Evolutionary conservation across 1,140 invertebrate genomes (phyloP), one percentile per base, ranked within the genome.

Genomic region (Anthonomus grandis): DNA sequence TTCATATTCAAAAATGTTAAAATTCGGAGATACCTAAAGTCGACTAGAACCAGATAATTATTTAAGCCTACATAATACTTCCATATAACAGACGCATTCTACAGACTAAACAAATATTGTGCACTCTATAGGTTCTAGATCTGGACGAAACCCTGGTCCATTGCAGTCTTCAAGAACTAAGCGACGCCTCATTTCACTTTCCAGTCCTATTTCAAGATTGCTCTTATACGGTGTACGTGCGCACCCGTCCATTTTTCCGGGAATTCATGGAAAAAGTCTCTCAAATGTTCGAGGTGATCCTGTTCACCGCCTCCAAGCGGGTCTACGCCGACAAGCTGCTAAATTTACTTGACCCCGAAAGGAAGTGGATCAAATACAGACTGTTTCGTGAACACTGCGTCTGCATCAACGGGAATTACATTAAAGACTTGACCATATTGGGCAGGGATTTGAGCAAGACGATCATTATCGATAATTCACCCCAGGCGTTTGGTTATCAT

Each of bases 321-420:
- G 91, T 97, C 18, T 98, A 98, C 71, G 95, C 95, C 0, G 93
- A 97, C 74, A 93, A 96, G 70, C 79, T 98, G 22, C 81, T 97
- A 67, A 95, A 98, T 78, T 75, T 97, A 10, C 76, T 98, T 12
- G 95, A 98, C 77, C 93, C 95, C 0, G 81, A 89, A 8, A 79
- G 93, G 39, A 86, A 87, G 62, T 86, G 91, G 75, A 96, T 97
- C 55, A 95, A 93, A 77, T 95, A 84, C 67, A 79, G 95, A 46
- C 75, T 98, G 45, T 98, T 96, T 76, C 81, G 95, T 54, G 94
- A 98, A 73, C 95, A 97, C 69, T 98, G 95, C 74, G 86, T 97
- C 0, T 92, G 91, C 70, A 89, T 97, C 8, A 92, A 94, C 77
- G 94, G 94, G 1, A 97, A 97, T 77, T 97, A 97, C 71, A 94